Conservation (phyloP, 2,113 vertebrate genomes). For the Sceloporus tristichus region DNA sequence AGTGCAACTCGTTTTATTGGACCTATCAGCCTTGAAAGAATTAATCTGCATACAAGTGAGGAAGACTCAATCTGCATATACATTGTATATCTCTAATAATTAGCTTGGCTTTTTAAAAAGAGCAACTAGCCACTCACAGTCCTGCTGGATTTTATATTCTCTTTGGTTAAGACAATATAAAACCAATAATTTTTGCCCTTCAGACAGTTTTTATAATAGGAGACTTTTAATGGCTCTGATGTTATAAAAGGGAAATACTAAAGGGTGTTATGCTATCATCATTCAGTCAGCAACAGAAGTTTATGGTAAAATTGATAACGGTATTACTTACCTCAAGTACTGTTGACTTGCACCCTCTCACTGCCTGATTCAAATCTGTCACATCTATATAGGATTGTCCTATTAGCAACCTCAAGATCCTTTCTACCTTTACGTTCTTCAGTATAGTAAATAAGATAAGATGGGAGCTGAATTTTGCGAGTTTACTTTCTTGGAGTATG, state of each 20-base stretch:
- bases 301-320: constrained; percentile 73
- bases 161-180: constrained; percentile 46
- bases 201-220: constrained; percentile 52
- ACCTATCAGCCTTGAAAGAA: constrained; percentile 19
- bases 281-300: constrained; percentile 67
- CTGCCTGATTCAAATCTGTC: constrained; percentile 52
- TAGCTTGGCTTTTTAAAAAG: constrained; percentile 16
- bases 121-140: constrained; percentile 20
- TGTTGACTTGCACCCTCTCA: constrained; percentile 71
- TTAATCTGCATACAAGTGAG: constrained; percentile 1
- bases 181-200: constrained; percentile 61
- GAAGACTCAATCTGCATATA: constrained; percentile 20
- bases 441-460: background rate
- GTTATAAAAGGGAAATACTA: constrained; percentile 65
- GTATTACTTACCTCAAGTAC: constrained; percentile 72
- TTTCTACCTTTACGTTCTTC: background rate
- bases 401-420: background rate
- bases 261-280: constrained; percentile 55
- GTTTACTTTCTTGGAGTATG: too few relatives aligned
- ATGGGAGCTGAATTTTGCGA: too few relatives aligned
- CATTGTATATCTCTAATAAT: constrained; percentile 42
- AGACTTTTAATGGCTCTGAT: constrained; percentile 52
- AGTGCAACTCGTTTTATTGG: background rate
- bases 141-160: constrained; percentile 41
- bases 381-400: constrained; percentile 52